Conservation (phyloP, 1,140 invertebrate species). For the Globodera rostochiensis region DNA sequence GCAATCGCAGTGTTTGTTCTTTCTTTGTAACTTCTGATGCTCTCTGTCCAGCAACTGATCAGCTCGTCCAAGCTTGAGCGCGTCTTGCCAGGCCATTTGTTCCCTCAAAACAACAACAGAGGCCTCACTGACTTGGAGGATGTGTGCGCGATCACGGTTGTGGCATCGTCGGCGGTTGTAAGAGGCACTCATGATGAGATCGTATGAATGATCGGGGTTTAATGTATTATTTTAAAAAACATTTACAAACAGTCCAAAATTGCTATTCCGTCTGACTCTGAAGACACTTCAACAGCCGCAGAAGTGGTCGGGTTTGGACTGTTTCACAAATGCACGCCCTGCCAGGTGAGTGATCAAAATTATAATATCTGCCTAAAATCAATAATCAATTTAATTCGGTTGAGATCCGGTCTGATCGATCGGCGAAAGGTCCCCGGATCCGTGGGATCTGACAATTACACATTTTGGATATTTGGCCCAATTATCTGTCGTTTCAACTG, state of each 20-base stretch:
- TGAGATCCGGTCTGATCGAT: too few relatives aligned
- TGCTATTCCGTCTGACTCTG: background rate
- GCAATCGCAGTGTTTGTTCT: too few relatives aligned
- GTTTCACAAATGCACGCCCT: conserved; percentile 38
- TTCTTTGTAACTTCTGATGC: background rate
- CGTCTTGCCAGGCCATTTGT: conserved; percentile 34
- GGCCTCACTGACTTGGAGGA: conserved; percentile 46
- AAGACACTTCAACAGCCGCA: background rate
- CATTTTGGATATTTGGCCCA: background rate
- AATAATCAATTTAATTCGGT: conserved; percentile 11
- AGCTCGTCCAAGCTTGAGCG: background rate
- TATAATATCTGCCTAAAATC: background rate
- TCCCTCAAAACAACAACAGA: conserved; percentile 44
- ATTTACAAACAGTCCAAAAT: background rate
- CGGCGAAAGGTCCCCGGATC: too few relatives aligned
- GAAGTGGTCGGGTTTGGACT: conserved; percentile 41
- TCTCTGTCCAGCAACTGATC: background rate
- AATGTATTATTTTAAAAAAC: background rate
- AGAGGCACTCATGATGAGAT: background rate
- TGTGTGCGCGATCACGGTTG: conserved; percentile 43
- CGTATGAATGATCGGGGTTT: background rate
- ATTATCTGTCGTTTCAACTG: conserved; percentile 21
- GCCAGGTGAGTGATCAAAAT: conserved; percentile 29
- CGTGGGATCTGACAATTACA: background rate
- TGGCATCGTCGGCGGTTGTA: conserved; percentile 23